Percentiles rank a stretch among this genome's conserved stretches.
Evolutionary conservation across 2,113 vertebrate genomes (phyloP).

Genomic region (Sinocyclocheilus anophthalmus): DNA sequence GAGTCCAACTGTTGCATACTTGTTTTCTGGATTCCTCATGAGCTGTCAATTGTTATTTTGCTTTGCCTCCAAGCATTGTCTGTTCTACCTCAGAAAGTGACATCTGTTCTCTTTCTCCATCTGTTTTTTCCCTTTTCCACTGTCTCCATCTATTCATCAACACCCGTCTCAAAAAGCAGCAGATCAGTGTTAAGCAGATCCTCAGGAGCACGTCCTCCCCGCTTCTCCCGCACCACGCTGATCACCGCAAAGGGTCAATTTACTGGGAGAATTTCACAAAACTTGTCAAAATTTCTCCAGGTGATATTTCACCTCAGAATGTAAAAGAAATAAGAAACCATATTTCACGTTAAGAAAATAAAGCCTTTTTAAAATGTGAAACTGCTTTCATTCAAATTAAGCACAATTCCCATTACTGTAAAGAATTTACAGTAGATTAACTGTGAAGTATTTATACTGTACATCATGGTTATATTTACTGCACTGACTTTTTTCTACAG

Average conservation of each 20-base stretch:
- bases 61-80: constrained; percentile 35
- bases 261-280: background rate
- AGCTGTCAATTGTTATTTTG: constrained; percentile 24
- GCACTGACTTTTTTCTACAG: background rate
- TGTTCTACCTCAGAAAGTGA: constrained; percentile 31
- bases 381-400: background rate
- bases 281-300: background rate
- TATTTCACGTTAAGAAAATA: background rate
- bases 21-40: constrained; percentile 25
- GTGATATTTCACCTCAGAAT: background rate
- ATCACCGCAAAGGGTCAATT: background rate
- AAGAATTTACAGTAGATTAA: background rate
- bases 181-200: constrained; percentile 10
- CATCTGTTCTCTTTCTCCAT: constrained; percentile 35
- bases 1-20: constrained; percentile 9
- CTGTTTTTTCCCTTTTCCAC: constrained; percentile 16
- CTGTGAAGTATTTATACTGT: background rate
- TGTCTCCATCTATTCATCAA: constrained; percentile 18
- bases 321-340: background rate
- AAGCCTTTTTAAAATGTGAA: background rate
- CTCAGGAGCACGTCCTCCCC: background rate
- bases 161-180: constrained; percentile 9
- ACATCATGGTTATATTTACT: background rate
- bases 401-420: background rate
- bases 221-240: background rate